Evolutionary conservation across 2,888 invertebrate genomes (phyloP).

Genomic region (Taenaris catops): DNA sequence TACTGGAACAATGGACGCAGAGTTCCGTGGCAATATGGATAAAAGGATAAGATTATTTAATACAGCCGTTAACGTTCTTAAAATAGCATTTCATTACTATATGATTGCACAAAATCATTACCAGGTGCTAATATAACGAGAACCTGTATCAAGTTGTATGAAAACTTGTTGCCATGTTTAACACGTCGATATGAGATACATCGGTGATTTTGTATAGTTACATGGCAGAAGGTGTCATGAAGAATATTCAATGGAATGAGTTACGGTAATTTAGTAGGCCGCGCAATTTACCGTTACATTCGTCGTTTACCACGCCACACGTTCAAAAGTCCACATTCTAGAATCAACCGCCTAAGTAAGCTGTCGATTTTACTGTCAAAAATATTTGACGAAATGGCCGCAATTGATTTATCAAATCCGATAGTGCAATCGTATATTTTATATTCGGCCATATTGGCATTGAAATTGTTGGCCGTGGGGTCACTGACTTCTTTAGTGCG

Average conservation of each 20-base stretch:
- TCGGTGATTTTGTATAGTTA: background rate
- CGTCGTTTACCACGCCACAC: background rate
- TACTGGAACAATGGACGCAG: no score
- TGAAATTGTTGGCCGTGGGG: conserved; percentile 46
- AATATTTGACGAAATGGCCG: conserved; percentile 21
- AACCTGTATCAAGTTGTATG: no score
- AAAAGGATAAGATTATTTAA: no score
- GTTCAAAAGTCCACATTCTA: background rate
- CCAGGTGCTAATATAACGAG: no score
- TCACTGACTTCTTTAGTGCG: conserved; percentile 42
- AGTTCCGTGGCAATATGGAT: no score
- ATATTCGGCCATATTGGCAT: conserved; percentile 51
- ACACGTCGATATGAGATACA: background rate
- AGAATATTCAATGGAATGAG: background rate
- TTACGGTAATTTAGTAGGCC: background rate
- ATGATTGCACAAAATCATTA: no score
- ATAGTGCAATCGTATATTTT: conserved; percentile 54
- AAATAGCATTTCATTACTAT: no score
- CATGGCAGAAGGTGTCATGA: background rate
- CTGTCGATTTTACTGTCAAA: conserved; percentile 2
- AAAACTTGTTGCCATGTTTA: no score
- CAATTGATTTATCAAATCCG: conserved; percentile 17
- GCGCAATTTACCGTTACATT: conserved; percentile 4
- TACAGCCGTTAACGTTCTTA: no score
- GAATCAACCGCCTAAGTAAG: conserved; percentile 3